A percentile compares a stretch with the other conserved stretches of the same genome.
These are phyloP conservation scores for Teleiodes luculella DNA, from an alignment of 2,888 invertebrate genomes.

Conservation along the genomic window DNA sequence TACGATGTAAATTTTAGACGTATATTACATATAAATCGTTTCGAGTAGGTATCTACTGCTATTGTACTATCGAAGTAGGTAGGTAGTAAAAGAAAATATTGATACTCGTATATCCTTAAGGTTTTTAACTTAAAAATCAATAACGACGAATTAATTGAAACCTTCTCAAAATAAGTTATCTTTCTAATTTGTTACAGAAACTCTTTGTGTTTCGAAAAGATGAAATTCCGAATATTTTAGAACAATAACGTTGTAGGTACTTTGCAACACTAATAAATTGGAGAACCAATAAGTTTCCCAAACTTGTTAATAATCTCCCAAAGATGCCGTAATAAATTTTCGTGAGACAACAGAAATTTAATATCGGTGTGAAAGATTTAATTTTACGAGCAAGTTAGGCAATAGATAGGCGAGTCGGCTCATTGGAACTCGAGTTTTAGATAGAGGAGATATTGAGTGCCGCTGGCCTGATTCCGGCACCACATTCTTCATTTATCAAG, in stretches of 20 bases:
- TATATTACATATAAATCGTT: no score
- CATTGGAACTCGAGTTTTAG: conserved; percentile 51
- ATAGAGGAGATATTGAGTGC: conserved; percentile 55
- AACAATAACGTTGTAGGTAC: background rate
- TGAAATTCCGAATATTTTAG: background rate
- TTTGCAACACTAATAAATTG: conserved; percentile 21
- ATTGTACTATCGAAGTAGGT: no score
- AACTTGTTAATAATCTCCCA: conserved; percentile 51
- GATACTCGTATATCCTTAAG: no score
- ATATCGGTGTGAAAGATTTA: conserved; percentile 66
- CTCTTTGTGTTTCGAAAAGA: no score
- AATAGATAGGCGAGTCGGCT: conserved; percentile 64
- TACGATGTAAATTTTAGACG: no score
- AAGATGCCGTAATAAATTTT: conserved; percentile 56
- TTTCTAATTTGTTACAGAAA: no score
- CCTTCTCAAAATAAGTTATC: no score
- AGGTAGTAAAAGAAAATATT: no score
- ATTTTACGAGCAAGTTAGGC: conserved; percentile 67
- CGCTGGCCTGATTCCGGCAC: conserved; percentile 19
- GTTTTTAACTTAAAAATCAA: no score
- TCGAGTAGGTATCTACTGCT: no score
- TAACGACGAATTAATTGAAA: no score
- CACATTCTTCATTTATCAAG: no score
- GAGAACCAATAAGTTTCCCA: conserved; percentile 42
- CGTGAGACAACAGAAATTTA: conserved; percentile 70